Percentiles rank a stretch among this genome's conserved stretches.
These are phyloP conservation scores for Bradynema listronoti DNA, from an alignment of 1,140 invertebrate genomes.

Conservation along the genomic window DNA sequence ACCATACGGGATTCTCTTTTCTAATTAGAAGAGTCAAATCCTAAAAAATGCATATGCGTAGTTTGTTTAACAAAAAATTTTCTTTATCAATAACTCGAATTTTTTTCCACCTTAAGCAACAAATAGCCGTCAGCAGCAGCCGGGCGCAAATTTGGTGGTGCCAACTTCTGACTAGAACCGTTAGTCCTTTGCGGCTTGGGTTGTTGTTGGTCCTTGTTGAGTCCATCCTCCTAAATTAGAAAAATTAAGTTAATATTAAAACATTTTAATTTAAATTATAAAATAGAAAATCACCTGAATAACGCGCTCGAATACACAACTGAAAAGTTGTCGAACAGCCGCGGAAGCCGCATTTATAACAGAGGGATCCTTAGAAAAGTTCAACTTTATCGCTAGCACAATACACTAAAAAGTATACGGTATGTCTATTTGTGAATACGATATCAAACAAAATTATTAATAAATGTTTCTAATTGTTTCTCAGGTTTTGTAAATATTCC, in stretches of 20 bases:
- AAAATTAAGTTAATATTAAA: no score
- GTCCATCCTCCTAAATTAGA: conserved; percentile 71
- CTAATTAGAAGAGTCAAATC: conserved; percentile 92
- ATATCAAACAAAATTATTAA: no score
- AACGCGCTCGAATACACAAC: conserved; percentile 87
- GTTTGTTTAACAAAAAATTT: background rate
- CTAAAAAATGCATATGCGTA: conserved; percentile 59
- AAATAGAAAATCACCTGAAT: no score
- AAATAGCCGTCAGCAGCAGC: conserved; percentile 89
- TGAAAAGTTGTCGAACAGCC: conserved; percentile 89
- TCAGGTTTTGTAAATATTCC: no score
- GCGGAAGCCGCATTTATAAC: conserved; percentile 93
- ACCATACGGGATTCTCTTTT: conserved; percentile 87
- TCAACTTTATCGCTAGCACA: conserved; percentile 86
- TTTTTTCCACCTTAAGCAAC: conserved; percentile 73
- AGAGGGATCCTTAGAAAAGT: conserved; percentile 83
- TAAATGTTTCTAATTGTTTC: no score
- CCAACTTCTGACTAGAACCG: no score
- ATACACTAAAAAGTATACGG: conserved; percentile 68
- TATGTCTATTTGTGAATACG: no score
- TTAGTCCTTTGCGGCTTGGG: no score
- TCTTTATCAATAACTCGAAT: conserved; percentile 13
- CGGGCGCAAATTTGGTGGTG: conserved; percentile 67
- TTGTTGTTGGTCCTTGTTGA: conserved; percentile 61
- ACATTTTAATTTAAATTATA: no score